Evolutionary conservation across 2,888 invertebrate genomes (phyloP).

Genomic region (Rambutsinella grinnellia): DNA sequence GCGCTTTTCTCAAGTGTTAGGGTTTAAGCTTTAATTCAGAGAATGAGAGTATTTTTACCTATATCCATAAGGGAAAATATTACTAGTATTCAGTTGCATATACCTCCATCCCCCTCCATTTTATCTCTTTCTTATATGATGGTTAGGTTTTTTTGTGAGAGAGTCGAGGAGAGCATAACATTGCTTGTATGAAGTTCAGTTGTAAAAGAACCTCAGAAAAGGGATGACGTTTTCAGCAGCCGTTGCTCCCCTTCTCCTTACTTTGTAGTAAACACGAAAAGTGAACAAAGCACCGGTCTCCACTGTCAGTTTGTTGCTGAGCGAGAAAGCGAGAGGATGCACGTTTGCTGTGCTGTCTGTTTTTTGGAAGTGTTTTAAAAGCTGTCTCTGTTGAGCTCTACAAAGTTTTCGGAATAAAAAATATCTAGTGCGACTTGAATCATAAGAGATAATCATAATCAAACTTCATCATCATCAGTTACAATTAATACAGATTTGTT

Average conservation of each 20-base stretch:
- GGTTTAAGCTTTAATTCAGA: constrained; percentile 36
- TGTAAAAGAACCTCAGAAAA: neutral
- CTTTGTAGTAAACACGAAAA: neutral
- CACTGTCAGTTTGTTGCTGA: neutral
- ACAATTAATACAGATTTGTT: neutral
- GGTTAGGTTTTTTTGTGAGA: no score
- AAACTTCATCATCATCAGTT: neutral
- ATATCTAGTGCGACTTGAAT: neutral
- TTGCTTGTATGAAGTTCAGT: neutral
- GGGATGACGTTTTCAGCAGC: neutral
- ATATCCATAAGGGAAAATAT: no score
- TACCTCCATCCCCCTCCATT: neutral
- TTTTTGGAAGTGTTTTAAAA: no score
- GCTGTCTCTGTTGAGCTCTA: neutral
- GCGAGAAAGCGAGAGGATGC: neutral
- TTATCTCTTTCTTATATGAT: neutral
- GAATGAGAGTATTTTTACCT: neutral
- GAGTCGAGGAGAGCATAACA: neutral
- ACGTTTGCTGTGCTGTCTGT: no score
- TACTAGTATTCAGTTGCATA: neutral
- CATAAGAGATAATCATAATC: neutral
- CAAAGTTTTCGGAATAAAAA: neutral
- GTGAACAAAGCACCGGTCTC: neutral
- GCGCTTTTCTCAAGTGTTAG: constrained; percentile 4
- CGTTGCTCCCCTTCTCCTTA: constrained; percentile 4